Conservation (phyloP, 2,888 invertebrate species). For the Orthonevra nobilis region DNA sequence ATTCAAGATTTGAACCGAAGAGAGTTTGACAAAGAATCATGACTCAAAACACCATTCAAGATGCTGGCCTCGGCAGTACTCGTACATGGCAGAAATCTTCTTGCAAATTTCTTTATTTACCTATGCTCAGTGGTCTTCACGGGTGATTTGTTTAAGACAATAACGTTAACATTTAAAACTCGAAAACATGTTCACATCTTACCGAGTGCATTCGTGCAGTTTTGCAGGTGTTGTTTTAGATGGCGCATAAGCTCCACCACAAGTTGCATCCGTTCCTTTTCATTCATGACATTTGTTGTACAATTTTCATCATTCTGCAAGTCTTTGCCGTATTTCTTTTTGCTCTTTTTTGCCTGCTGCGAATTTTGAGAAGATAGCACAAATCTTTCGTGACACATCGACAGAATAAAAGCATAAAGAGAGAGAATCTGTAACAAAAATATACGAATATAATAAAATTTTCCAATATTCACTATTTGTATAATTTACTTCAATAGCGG, state of each 20-base stretch:
- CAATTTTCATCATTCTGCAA: slow-evolving; percentile 73
- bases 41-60: no score
- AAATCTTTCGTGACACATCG: slow-evolving; percentile 77
- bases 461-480: neutral
- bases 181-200: slow-evolving; percentile 60
- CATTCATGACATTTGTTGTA: slow-evolving; percentile 73
- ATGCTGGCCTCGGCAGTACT: no score
- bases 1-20: no score
- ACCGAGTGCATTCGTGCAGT: slow-evolving; percentile 77
- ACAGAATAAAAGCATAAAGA: slow-evolving; percentile 78
- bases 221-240: slow-evolving; percentile 77
- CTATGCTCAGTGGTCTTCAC: no score
- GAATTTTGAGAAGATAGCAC: slow-evolving; percentile 73
- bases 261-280: slow-evolving; percentile 78
- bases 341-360: slow-evolving; percentile 73
- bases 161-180: no score
- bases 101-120: no score
- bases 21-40: no score
- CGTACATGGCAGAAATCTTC: no score
- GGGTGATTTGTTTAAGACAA: no score
- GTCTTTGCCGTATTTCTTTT: slow-evolving; percentile 72
- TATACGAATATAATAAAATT: neutral
- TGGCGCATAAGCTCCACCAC: slow-evolving; percentile 78
- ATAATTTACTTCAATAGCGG: slow-evolving; percentile 83
- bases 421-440: slow-evolving; percentile 76